phyloP scores from a whole-genome alignment of 1,140 invertebrate genomes.

The Ceratina japonica region DNA sequence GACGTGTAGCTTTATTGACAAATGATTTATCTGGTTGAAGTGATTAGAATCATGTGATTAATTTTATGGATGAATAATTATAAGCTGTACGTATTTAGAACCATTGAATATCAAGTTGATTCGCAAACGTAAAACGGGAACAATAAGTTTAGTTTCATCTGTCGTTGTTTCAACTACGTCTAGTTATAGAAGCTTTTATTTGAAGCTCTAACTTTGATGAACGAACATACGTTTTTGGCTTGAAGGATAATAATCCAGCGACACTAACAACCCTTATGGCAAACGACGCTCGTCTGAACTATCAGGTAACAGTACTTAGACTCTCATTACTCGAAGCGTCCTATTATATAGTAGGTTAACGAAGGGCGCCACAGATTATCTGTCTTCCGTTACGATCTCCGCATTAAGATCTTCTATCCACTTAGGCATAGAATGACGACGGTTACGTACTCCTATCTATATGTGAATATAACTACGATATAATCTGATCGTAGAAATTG shows the following conservation, averaged over 20 bases:
- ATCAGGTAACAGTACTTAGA: conserved; percentile 65
- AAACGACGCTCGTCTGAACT: conserved; percentile 59
- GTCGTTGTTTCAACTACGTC: no score
- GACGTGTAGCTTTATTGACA: no score
- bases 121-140: no score
- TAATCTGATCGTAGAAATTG: conserved; percentile 14
- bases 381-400: conserved; percentile 56
- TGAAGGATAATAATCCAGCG: conserved; percentile 50
- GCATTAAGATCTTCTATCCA: conserved; percentile 47
- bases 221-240: no score
- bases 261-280: conserved; percentile 49
- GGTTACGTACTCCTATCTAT: not conserved
- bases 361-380: conserved; percentile 62
- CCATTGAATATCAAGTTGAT: no score
- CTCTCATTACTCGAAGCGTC: conserved; percentile 63
- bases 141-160: no score
- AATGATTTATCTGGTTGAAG: no score
- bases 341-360: conserved; percentile 63
- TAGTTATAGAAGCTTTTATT: not conserved
- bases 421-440: conserved; percentile 37
- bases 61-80: no score
- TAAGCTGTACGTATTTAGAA: no score
- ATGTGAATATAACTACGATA: conserved; percentile 11
- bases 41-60: no score
- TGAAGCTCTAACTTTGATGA: not conserved